Percentiles rank a stretch among this genome's conserved stretches.
phyloP scores from a whole-genome alignment of 1,140 invertebrate genomes.

The Nomia melanderi region DNA sequence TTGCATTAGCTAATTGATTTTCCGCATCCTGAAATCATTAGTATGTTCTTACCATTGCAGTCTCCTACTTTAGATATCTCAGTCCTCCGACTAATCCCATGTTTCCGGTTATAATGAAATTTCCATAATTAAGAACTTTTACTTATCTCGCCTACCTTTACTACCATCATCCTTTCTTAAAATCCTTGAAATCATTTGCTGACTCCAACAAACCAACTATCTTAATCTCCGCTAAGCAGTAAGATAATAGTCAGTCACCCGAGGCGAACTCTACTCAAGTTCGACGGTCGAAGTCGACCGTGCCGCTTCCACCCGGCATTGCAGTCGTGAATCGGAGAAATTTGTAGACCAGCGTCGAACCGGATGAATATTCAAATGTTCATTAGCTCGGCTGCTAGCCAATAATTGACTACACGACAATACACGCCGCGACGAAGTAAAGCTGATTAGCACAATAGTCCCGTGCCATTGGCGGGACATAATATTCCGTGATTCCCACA shows the following conservation, averaged over 20 bases:
- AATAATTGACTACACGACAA: background rate
- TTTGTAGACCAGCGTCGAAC: background rate
- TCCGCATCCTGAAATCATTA: background rate
- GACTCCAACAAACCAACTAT: no score
- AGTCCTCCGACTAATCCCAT: background rate
- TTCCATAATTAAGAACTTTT: no score
- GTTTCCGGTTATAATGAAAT: no score
- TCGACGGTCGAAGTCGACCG: background rate
- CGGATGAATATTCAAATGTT: constrained; percentile 5
- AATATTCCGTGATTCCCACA: constrained; percentile 45
- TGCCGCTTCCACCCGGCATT: background rate
- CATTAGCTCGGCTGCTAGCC: background rate
- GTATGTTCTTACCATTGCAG: background rate
- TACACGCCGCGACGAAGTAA: constrained; percentile 26
- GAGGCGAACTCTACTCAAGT: background rate
- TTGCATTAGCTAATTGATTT: constrained; percentile 27
- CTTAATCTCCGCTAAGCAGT: background rate
- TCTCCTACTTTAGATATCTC: background rate
- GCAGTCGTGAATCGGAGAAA: background rate
- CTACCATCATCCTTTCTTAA: no score
- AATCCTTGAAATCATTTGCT: no score
- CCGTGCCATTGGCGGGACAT: constrained; percentile 23
- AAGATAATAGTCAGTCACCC: background rate
- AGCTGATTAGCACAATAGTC: constrained; percentile 44
- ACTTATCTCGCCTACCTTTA: no score